Base-by-base conservation (phyloP, 2,797 vertebrate genomes). In the Bryconaethiops microstoma region DNA sequence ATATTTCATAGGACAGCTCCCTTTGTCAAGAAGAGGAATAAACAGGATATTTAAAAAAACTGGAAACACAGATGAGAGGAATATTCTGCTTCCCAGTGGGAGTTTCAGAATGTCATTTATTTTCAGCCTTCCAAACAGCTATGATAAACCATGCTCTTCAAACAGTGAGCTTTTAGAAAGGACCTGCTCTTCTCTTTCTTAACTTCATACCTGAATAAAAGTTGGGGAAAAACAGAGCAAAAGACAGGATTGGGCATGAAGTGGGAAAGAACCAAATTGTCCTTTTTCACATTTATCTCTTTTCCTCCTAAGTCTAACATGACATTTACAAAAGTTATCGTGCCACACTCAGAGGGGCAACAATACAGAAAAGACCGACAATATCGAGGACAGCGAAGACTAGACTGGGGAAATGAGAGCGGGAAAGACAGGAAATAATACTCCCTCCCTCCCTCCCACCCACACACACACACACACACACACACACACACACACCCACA, bases 61-160 rank as follows among this genome's bases (percentile, higher is more conserved):
- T 21, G 16, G 42, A 23, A 76, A 4, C 9, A 21, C 4, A 25
- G 21, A n/a, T 35, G 13, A 59, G 8, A 50, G 12, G 21, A 65
- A 25, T 40, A 67, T 52, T 57, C 13, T 76, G 6, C 23, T 48
- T 73, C 83, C 84, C 76, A 16, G 8, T 69, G 79, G 74, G 83
- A 80, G 79, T 83, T 80, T 64, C 21, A 50, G 84, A 87, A 88
- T 75, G 67, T 23, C 59, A 76, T 83, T 82, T 71, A 85, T 73
- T 72, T 81, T 70, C 1, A 35, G 71, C 81, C 77, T 64, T 29
- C 76, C 74, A 71, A 74, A n/a, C 7, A 10, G 23, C 17, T 35
- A 35, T 10, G 16, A 4, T 35, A 7, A 6, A 2, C 14, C 48
- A 50, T 12, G 12, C 48, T 10, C 9, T 13, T 50, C 50, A 57